Evolutionary conservation across 2,113 vertebrate genomes (phyloP), one percentile per base, ranked within the genome.

Genomic region (Platysteira castanea): DNA sequence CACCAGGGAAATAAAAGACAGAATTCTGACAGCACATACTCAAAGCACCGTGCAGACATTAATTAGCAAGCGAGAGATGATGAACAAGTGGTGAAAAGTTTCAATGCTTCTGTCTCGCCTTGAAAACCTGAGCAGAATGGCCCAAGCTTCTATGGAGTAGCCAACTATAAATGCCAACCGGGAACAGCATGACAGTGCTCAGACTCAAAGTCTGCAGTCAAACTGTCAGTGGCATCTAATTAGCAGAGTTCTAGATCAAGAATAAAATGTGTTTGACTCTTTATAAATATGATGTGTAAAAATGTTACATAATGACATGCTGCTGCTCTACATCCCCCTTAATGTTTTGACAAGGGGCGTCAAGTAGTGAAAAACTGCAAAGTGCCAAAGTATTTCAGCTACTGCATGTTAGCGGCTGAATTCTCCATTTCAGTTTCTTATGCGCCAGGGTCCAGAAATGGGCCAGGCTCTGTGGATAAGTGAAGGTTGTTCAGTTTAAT

Each of bases 251-350:
- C 93, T 94, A 93, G 91, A 95, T 95, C 88, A 95, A 92, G 91
- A 90, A 92, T 92, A 97, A 96, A 96, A 97, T 92, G 84, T 95
- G 94, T 95, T 94, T 96, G 95, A 95, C 94, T 95, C 84, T 93
- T 93, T 93, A 96, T 96, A 96, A 97, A 95, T 96, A 96, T 86
- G 95, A 96, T 93, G 90, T 95, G 94, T 71, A 96, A 97, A 97
- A 96, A 96, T 79, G 89, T 97, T 95, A 96, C 71, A 96, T 96
- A 97, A 97, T 93, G 94, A 94, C 95, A 84, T 96, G 94, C 93
- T 96, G 94, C 88, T 91, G 64, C 84, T 84, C 82, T 93, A 91
- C 94, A 93, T 82, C 94, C 89, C 89, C 95, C 94, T 96, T 91
- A 92, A 95, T 95, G 93, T 95, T 95, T 97, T 96, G 95, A 96